Percentiles rank a stretch among this genome's conserved stretches.
Conservation (phyloP, 2,113 vertebrate genomes). For the Nibea coibor region DNA sequence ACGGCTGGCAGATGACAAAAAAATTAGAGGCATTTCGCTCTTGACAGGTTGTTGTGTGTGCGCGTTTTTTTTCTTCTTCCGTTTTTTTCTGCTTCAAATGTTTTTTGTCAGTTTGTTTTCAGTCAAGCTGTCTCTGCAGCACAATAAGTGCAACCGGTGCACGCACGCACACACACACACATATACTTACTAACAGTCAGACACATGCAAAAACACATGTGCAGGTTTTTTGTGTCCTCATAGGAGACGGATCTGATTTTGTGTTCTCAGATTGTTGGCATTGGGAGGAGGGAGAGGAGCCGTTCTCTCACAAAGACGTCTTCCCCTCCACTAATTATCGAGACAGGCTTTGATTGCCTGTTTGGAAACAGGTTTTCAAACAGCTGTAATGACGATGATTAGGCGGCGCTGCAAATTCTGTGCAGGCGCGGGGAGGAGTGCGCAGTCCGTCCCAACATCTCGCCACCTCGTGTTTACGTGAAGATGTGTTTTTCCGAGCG, state of each 20-base stretch:
- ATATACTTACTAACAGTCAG: constrained; percentile 10
- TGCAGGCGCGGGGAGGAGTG: constrained; percentile 40
- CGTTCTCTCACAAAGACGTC: constrained; percentile 72
- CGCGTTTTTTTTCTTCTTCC: constrained; percentile 6
- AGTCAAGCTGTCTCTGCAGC: constrained; percentile 83
- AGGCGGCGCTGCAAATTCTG: constrained; percentile 74
- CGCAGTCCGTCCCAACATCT: constrained; percentile 54
- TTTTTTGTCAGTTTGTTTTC: constrained; percentile 86
- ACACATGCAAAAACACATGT: constrained; percentile 38
- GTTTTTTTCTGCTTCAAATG: constrained; percentile 84
- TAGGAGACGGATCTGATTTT: constrained; percentile 75
- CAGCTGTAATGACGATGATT: constrained; percentile 86
- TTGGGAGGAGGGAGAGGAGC: constrained; percentile 69
- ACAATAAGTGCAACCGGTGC: constrained; percentile 71
- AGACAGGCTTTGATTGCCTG: constrained; percentile 86
- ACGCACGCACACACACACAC: constrained; percentile 26
- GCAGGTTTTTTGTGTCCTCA: constrained; percentile 50
- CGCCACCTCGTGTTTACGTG: constrained; percentile 54
- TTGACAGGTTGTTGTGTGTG: constrained; percentile 85
- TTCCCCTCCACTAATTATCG: constrained; percentile 83
- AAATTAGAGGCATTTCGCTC: constrained; percentile 87
- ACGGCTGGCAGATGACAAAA: constrained; percentile 88
- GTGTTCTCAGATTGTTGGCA: constrained; percentile 73
- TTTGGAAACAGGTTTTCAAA: constrained; percentile 87
- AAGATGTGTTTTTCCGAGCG: constrained; percentile 27